Evolutionary conservation across 2,113 vertebrate genomes (phyloP), one percentile per base, ranked within the genome.

Genomic region (Hystrix brachyura): DNA sequence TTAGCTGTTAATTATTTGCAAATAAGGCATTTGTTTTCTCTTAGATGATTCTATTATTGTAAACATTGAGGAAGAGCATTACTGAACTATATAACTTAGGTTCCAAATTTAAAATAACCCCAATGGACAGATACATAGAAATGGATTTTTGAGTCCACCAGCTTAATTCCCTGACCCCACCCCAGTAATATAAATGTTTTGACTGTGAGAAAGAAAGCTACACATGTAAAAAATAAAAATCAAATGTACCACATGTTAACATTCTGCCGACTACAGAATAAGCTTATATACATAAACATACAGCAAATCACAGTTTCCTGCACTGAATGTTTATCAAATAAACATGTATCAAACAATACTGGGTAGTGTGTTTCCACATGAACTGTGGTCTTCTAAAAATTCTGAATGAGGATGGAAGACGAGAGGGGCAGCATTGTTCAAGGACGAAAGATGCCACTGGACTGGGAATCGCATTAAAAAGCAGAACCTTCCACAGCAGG

Each of bases 241-340:
- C 97, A 95, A 97, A 97, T 55, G 96, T 98, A 98, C 87, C 90
- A 94, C 88, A 98, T n/a, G 17, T 87, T 96, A 98, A 96, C 64
- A 92, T 97, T 98, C 98, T 97, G 96, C 93, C 97, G 96, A 95
- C 96, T 93, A 94, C 88, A 98, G 92, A 95, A 98, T 97, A 98
- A 97, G 95, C 96, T 96, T 98, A 98, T 98, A 92, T 96, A 98
- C 90, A 98, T 71, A 95, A 96, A 98, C 96, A 98, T 89, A 97
- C 92, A 98, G 97, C 94, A 98, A 97, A 98, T 98, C 95, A 98
- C 98, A 98, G 98, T 98, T 98, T 98, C 97, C 98, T 98, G 98
- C 98, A 98, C 98, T 98, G 98, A 98, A 98, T 74, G 76, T 97
- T 98, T 98, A 95, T 98, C 98, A 98, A 98, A 98, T 96, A 98